Percentiles rank a stretch among this genome's conserved stretches.
Conservation (phyloP, 2,888 invertebrate genomes). For the Prenolepis imparis region DNA sequence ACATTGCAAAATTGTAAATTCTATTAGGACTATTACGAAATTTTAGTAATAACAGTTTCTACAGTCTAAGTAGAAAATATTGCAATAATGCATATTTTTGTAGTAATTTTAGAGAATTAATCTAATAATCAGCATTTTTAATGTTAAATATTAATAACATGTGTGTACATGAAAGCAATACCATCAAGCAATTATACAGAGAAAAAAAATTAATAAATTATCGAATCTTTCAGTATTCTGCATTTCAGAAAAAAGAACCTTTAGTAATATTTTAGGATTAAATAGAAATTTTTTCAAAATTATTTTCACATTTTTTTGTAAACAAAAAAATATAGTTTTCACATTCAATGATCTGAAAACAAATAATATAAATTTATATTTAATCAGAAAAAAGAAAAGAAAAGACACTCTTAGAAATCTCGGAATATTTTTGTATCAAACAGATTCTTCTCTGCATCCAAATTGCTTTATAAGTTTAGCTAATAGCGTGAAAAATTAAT, state of each 20-base stretch:
- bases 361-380: background rate
- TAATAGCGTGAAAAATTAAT: slow-evolving; percentile 25
- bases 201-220: background rate
- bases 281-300: background rate
- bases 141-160: slow-evolving; percentile 2
- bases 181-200: background rate
- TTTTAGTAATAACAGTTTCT: background rate
- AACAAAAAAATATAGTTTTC: background rate
- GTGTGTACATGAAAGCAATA: background rate
- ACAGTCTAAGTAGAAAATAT: background rate
- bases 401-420: background rate
- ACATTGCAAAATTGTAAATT: background rate
- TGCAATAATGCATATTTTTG: background rate
- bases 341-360: background rate
- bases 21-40: background rate
- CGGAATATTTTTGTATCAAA: background rate
- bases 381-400: background rate
- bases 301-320: background rate
- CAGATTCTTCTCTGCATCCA: background rate
- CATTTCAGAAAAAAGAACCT: background rate
- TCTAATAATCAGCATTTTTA: background rate
- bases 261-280: slow-evolving; percentile 7
- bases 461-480: background rate
- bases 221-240: background rate
- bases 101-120: background rate